Conservation (phyloP, 2,113 vertebrate species). For the Salvelinus namaycush region DNA sequence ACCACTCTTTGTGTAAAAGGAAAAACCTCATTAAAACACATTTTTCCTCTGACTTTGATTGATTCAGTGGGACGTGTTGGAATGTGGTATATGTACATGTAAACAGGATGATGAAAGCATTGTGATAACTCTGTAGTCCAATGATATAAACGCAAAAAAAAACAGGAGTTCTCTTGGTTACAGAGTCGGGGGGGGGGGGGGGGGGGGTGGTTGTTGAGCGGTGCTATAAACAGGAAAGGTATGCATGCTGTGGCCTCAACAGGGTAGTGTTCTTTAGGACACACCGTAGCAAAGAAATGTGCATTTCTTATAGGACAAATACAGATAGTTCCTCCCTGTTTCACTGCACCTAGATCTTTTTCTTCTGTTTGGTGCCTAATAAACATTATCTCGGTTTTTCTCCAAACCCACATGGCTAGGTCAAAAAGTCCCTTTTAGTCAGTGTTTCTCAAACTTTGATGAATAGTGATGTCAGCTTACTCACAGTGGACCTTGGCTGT, state of each 20-base stretch:
- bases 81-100: background rate
- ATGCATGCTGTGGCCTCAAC: background rate
- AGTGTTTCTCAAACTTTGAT: no score
- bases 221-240: constrained; percentile 2
- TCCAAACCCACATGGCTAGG: no score
- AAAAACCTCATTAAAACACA: background rate
- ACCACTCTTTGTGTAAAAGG: constrained; percentile 2
- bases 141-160: background rate
- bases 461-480: no score
- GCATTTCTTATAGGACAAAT: no score
- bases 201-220: background rate
- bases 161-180: background rate
- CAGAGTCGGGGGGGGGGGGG: background rate
- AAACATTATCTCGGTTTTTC: background rate
- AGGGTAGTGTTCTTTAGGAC: background rate
- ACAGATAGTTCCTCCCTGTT: no score
- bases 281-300: no score
- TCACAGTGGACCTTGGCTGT: no score
- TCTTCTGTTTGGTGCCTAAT: background rate
- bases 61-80: background rate
- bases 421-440: no score
- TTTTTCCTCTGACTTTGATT: background rate
- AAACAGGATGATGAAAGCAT: constrained; percentile 9
- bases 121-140: background rate
- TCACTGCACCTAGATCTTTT: background rate